Evolutionary conservation across 1,140 invertebrate species (phyloP).

Genomic region (Pararge aegeria): DNA sequence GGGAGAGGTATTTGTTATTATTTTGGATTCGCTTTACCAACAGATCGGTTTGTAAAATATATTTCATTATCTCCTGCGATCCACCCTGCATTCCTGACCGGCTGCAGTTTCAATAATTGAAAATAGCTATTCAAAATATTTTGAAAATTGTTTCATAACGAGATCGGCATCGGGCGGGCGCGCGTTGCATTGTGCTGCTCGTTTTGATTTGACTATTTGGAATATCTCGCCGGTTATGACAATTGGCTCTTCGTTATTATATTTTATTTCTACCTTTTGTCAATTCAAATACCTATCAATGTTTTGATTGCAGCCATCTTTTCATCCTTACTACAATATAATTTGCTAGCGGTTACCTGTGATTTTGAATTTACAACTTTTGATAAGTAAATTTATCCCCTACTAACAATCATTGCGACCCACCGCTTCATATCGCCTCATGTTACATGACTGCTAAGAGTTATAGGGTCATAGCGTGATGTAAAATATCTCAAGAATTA

Average conservation of each 20-base stretch:
- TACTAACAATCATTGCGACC: too few species aligned
- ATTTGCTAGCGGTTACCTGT: too few species aligned
- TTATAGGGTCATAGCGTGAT: too few species aligned
- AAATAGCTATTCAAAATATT: slow-evolving; percentile 78
- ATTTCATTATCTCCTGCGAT: slow-evolving; percentile 47
- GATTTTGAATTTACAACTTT: too few species aligned
- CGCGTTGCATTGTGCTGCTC: slow-evolving; percentile 54
- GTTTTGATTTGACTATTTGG: slow-evolving; percentile 53
- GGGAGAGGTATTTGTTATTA: not conserved
- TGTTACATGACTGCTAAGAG: too few species aligned
- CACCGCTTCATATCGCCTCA: too few species aligned
- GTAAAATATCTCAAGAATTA: too few species aligned
- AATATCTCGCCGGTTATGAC: slow-evolving; percentile 60
- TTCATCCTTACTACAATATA: too few species aligned
- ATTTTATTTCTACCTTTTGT: not conserved
- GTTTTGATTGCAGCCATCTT: too few species aligned
- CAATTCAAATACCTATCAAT: too few species aligned
- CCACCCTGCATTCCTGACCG: slow-evolving; percentile 59
- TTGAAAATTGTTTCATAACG: slow-evolving; percentile 78
- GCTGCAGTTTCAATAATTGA: slow-evolving; percentile 76
- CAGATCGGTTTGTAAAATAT: slow-evolving; percentile 36
- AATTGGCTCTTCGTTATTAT: slow-evolving; percentile 41
- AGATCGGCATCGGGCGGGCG: slow-evolving; percentile 43
- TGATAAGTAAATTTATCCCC: too few species aligned
- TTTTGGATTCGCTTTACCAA: slow-evolving; percentile 3